These are phyloP conservation scores for Syngnathoides biaculeatus DNA, from an alignment of 2,113 vertebrate genomes.

Conservation along the genomic window DNA sequence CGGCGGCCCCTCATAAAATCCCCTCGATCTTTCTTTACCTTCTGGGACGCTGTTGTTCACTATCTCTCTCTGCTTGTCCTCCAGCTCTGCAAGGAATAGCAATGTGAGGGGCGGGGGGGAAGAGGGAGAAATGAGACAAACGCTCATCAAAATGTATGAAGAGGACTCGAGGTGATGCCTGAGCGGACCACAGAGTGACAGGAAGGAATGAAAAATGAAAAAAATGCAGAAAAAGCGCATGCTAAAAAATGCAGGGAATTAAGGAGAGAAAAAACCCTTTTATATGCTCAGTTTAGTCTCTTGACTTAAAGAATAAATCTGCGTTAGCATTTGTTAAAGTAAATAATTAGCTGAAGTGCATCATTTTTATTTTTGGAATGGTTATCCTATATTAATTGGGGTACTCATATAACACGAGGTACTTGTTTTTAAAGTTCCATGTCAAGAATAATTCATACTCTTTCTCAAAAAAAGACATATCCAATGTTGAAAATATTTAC, in stretches of 20 bases:
- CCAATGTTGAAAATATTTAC: too few species aligned
- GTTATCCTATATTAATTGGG: too few species aligned
- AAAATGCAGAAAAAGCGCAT: conserved; percentile 15
- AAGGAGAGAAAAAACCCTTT: background rate
- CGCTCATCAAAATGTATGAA: conserved; percentile 7
- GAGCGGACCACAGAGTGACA: conserved; percentile 27
- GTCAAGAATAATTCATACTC: too few species aligned
- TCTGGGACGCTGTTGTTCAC: conserved; percentile 68
- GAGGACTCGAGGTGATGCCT: conserved; percentile 14
- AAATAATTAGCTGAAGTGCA: too few species aligned
- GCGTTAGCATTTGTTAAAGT: too few species aligned
- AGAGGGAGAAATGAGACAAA: conserved; percentile 21
- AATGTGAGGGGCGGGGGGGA: conserved; percentile 10
- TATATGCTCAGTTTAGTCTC: conserved; percentile 18
- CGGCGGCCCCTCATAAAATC: background rate
- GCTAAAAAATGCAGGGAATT: conserved; percentile 4
- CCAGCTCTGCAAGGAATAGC: conserved; percentile 53
- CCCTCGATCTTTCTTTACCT: conserved; percentile 39
- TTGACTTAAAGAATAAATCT: too few species aligned
- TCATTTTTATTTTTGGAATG: too few species aligned
- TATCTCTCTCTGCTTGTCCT: conserved; percentile 67
- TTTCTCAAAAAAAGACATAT: too few species aligned
- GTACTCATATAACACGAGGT: too few species aligned
- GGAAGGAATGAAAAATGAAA: conserved; percentile 13
- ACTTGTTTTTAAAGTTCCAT: too few species aligned